A percentile compares a stretch with the other conserved stretches of the same genome.
Conservation (phyloP, 2,113 vertebrate genomes). For the Benitochromis conjunctus region DNA sequence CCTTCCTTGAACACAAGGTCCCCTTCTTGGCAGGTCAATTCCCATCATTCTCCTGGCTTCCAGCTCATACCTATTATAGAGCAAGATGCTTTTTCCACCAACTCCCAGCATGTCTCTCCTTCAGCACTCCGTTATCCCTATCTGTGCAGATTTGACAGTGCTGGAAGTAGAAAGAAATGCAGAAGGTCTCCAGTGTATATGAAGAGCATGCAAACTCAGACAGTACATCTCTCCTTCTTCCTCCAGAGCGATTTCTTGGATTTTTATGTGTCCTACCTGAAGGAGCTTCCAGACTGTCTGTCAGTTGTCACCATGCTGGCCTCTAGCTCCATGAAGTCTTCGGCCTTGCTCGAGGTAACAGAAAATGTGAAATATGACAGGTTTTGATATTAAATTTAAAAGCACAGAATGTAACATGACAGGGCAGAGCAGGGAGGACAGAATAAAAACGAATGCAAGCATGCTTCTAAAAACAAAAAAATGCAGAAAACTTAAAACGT, state of each 20-base stretch:
- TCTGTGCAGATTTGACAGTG: background rate
- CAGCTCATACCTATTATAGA: background rate
- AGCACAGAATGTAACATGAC: background rate
- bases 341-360: slow-evolving; percentile 68
- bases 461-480: background rate
- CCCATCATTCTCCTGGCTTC: background rate
- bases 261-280: slow-evolving; percentile 91
- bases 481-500: fast-evolving
- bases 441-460: background rate
- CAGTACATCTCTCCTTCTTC: background rate
- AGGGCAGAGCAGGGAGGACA: background rate
- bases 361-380: background rate
- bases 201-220: background rate
- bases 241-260: slow-evolving; percentile 92
- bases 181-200: background rate
- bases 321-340: slow-evolving; percentile 53
- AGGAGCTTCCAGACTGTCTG: slow-evolving; percentile 93
- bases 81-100: background rate
- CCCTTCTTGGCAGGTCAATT: background rate
- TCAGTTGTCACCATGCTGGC: slow-evolving; percentile 79
- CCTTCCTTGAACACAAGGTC: background rate
- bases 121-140: background rate
- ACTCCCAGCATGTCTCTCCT: background rate
- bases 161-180: background rate
- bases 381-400: background rate